A percentile compares a stretch with the other conserved stretches of the same genome.
These are phyloP conservation scores for Drosophila kanekoi DNA, from an alignment of 2,888 invertebrate species.

Conservation along the genomic window DNA sequence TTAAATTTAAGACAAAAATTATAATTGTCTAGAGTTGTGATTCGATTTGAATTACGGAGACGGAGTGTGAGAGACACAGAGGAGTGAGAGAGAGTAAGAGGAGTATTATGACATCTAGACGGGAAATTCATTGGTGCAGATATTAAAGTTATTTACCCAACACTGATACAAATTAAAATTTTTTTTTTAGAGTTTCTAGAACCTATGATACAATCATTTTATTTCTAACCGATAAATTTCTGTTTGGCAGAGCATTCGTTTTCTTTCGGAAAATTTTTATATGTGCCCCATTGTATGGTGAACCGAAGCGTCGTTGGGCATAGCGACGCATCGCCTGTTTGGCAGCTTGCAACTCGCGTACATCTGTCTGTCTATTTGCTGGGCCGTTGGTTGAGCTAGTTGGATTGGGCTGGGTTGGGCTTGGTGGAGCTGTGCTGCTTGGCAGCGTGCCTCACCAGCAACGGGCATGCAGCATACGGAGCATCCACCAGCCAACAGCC, in stretches of 20 bases:
- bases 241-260: not conserved
- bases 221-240: not conserved
- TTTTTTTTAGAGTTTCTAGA: too few relatives aligned
- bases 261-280: not conserved
- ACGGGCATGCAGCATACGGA: slow-evolving; percentile 24
- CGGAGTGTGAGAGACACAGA: too few relatives aligned
- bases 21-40: too few relatives aligned
- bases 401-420: slow-evolving; percentile 21
- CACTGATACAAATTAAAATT: too few relatives aligned
- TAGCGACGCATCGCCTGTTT: slow-evolving; percentile 56
- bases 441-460: slow-evolving; percentile 32
- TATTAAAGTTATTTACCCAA: too few relatives aligned
- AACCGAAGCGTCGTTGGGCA: slow-evolving; percentile 43
- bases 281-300: slow-evolving; percentile 38
- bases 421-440: slow-evolving; percentile 7
- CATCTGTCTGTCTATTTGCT: slow-evolving; percentile 72
- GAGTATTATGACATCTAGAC: too few relatives aligned
- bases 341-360: slow-evolving; percentile 67
- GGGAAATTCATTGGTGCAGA: too few relatives aligned
- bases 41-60: too few relatives aligned
- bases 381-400: slow-evolving; percentile 33
- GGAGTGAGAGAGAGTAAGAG: too few relatives aligned
- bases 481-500: slow-evolving; percentile 37
- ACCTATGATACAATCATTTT: too few relatives aligned
- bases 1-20: not conserved